These are phyloP conservation scores for Acropora tenuis DNA, from an alignment of 64 coral and sea anemone genomes.

Conservation along the genomic window DNA sequence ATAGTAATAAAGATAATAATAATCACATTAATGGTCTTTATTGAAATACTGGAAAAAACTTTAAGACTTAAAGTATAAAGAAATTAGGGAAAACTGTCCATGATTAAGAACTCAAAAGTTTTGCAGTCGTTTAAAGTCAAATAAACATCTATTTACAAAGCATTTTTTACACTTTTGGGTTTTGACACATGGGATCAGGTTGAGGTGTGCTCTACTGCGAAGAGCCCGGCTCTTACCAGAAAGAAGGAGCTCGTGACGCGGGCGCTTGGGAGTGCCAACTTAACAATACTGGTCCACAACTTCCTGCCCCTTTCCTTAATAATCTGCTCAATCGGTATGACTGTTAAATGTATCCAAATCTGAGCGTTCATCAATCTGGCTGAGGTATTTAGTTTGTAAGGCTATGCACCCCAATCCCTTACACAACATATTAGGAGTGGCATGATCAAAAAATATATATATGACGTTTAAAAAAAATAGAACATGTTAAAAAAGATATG, in stretches of 20 bases:
- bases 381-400: conserved; percentile 7
- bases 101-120: conserved; percentile 12
- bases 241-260: not conserved
- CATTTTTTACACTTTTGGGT: not conserved
- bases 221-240: not conserved
- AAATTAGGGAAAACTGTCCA: conserved; percentile 7
- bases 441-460: too few species aligned
- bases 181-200: not conserved
- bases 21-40: conserved; percentile 1
- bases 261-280: not conserved
- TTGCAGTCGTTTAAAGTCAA: not conserved
- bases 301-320: not conserved
- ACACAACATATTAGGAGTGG: too few species aligned
- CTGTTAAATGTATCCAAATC: not conserved
- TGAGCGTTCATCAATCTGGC: not conserved
- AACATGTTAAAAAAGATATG: too few species aligned
- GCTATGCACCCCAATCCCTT: not conserved
- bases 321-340: not conserved
- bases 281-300: not conserved
- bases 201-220: not conserved
- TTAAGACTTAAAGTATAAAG: not conserved
- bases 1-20: not conserved
- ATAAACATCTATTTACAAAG: conserved; percentile 7
- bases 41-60: not conserved
- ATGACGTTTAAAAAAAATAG: too few species aligned